Evolutionary conservation across 2,797 vertebrate genomes (phyloP), one percentile per base, ranked within the genome.

Genomic region (Glossophaga mutica): DNA sequence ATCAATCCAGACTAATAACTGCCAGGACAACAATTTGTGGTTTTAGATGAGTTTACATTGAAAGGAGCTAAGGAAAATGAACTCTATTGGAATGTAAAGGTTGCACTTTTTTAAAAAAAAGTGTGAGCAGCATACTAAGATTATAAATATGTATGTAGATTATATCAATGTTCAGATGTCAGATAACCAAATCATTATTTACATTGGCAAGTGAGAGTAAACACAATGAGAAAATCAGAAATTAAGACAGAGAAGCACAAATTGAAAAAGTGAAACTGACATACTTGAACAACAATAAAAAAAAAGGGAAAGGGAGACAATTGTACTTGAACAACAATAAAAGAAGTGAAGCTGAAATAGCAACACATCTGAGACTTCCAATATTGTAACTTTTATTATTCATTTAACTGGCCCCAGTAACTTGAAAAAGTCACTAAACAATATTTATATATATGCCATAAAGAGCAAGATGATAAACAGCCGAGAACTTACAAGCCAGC

Each of bases 1-100:
- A 85, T 97, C 98, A 98, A 86, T 96, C 94, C 95, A 95, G 96
- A 96, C 73, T 98, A 98, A 98, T 98, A 98, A 98, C 90, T 97
- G 88, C 96, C 87, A 97, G 94, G 96, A 97, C 91, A 97, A 98
- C 92, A 96, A 90, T 98, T 97, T 98, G 89, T 97, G 97, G 62
- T 86, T 98, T 98, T 93, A 96, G 92, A 97, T 96, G 94, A 98
- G 73, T 94, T 95, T 89, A 32, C n/a, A 94, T 97, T 59, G 90
- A 96, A 97, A 96, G 70, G 67, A 91, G 96, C 68, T 87, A 93
- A 95, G 83, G 85, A 97, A 98, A 97, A 97, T 87, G 83, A 97
- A 95, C 93, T 98, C 59, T 7, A 50, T 74, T 96, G 89, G 94
- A 95, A 85, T 95, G 96, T 46, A 93, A 78, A 81, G 70, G 14